Base-by-base conservation (phyloP, 1,140 invertebrate species). In the Drosophila dunni region DNA sequence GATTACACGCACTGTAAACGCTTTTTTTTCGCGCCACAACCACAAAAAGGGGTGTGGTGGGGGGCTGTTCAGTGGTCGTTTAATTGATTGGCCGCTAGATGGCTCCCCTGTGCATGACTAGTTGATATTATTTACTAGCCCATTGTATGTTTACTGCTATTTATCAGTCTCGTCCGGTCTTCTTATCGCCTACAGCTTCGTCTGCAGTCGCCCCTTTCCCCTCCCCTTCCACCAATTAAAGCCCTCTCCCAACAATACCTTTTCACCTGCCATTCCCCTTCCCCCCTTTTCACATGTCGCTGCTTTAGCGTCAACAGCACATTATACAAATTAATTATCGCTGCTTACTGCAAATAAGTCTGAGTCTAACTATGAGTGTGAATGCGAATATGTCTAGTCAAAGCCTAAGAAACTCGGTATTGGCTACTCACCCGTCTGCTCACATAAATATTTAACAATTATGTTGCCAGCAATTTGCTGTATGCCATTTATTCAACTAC, bases 1-100 rank as follows among this genome's bases (percentile, higher is more conserved):
- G 84, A 88, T 88, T 88, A 88, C 84, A 89, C 84, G 84, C 84
- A 88, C 84, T 72, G 81, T 88, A 88, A 88, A 89, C 84, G 84
- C 68, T 81, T 85, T 88, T 58, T 79, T 75, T 81, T 79, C 75
- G 76, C 82, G 66, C 78, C 48, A 62, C 36, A 20, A 33, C 40
- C 34, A 24, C 33, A 40, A 10, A 10, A 40, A 11, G 10, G 38
- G 38, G 38, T 11, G 38, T 42, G 38, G 48, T 24, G 48, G 48
- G 36, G 56, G 68, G 48, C 62, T 67, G 64, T 15, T 33, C 70
- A 63, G 56, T 33, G 42, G 45, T 56, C 48, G 61, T 79, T 75
- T 88, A 86, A 86, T 86, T 86, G 76, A 86, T 86, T 88, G 84
- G 63, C 72, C 79, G 44, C 17, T 63, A 62, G 46, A 33, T 69